These are phyloP conservation scores for Siniperca chuatsi DNA, from an alignment of 2,113 vertebrate species.

Conservation along the genomic window DNA sequence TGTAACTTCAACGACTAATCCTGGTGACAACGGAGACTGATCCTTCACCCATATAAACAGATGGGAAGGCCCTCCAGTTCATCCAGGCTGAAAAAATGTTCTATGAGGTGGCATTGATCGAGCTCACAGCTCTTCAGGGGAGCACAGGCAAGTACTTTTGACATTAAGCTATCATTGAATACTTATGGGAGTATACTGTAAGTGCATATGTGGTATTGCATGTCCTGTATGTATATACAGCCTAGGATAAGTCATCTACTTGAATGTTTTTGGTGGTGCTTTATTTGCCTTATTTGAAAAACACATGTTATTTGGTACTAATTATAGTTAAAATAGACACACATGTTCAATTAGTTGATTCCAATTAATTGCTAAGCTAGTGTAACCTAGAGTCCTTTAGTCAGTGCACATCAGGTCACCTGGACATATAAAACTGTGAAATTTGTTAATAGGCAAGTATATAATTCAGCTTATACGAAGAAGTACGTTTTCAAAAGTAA, in stretches of 20 bases:
- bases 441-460: neutral
- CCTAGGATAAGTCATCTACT: neutral
- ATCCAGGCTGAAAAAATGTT: constrained; percentile 86
- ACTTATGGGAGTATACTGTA: constrained; percentile 6
- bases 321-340: neutral
- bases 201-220: neutral
- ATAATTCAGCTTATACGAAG: neutral
- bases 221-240: neutral
- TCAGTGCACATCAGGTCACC: neutral
- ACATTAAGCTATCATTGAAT: neutral
- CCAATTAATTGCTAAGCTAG: neutral
- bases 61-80: constrained; percentile 84
- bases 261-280: neutral
- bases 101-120: constrained; percentile 84
- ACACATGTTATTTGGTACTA: neutral
- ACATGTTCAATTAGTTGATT: neutral
- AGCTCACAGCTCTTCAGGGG: constrained; percentile 79
- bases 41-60: constrained; percentile 86
- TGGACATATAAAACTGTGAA: neutral
- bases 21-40: constrained; percentile 74
- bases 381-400: neutral
- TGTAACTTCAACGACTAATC: constrained; percentile 74
- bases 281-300: neutral
- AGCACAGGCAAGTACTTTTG: constrained; percentile 84
- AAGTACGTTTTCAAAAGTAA: neutral